Percentiles rank a stretch among this genome's conserved stretches.
Conservation (phyloP, 2,888 invertebrate genomes). For the Mythimna albipuncta region DNA sequence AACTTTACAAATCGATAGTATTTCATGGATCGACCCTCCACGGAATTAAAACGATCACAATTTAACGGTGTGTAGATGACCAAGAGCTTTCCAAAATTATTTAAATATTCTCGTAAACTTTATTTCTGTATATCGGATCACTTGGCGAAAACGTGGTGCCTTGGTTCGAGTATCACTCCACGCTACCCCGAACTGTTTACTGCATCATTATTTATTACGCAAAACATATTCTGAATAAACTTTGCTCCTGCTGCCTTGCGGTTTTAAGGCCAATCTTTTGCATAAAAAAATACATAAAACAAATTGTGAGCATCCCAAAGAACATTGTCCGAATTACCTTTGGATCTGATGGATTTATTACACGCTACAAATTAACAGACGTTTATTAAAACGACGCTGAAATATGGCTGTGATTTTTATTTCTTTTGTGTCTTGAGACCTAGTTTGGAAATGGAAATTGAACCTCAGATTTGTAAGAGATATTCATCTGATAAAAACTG, state of each 20-base stretch:
- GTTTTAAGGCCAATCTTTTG: slow-evolving; percentile 58
- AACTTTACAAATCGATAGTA: too few species aligned
- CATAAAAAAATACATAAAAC: slow-evolving; percentile 47
- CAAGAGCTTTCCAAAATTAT: neutral
- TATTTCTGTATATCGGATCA: slow-evolving; percentile 26
- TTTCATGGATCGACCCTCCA: too few species aligned
- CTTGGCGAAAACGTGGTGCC: slow-evolving; percentile 19
- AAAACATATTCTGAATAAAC: slow-evolving; percentile 36
- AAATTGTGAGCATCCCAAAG: slow-evolving; percentile 59
- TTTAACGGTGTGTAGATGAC: too few species aligned
- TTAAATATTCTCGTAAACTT: slow-evolving; percentile 5
- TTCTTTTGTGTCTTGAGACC: slow-evolving; percentile 21
- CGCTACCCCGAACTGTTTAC: slow-evolving; percentile 35
- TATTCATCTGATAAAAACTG: neutral
- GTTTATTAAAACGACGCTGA: slow-evolving; percentile 68
- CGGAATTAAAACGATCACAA: too few species aligned
- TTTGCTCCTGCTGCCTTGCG: slow-evolving; percentile 14
- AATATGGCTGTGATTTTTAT: slow-evolving; percentile 55
- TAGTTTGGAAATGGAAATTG: slow-evolving; percentile 26
- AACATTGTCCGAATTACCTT: slow-evolving; percentile 68
- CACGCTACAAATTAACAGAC: slow-evolving; percentile 65
- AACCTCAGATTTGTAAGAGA: neutral
- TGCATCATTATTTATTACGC: slow-evolving; percentile 39
- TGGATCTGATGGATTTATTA: slow-evolving; percentile 74
- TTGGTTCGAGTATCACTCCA: slow-evolving; percentile 28